Evolutionary conservation across 2,113 vertebrate species (phyloP).

Genomic region (Climacteris rufus): DNA sequence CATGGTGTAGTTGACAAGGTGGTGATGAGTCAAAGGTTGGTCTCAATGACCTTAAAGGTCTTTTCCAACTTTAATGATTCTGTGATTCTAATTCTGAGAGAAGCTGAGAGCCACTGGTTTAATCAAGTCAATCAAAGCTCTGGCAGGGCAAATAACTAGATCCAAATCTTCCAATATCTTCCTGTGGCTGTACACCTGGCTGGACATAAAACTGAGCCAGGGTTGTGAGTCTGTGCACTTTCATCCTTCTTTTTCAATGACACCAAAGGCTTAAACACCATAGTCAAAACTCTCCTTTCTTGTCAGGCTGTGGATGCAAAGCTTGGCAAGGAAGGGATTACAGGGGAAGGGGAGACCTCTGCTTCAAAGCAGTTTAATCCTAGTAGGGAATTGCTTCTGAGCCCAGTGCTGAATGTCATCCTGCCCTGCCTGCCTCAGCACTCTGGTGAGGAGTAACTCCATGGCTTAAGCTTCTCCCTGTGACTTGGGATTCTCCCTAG

Average conservation of each 20-base stretch:
- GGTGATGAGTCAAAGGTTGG: background rate
- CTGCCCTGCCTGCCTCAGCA: background rate
- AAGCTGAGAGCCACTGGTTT: background rate
- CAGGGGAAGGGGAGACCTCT: background rate
- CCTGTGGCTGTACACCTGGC: background rate
- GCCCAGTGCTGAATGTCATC: background rate
- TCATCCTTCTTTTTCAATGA: background rate
- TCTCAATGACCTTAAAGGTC: no score
- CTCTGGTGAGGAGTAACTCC: background rate
- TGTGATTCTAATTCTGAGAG: background rate
- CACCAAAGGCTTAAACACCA: background rate
- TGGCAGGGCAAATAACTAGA: background rate
- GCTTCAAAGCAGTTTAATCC: conserved; percentile 32
- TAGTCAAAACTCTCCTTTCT: background rate
- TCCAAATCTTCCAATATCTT: background rate
- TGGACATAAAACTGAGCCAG: background rate
- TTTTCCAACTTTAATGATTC: background rate
- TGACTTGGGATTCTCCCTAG: background rate
- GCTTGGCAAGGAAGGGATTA: background rate
- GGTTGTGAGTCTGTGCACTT: background rate
- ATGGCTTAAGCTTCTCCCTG: background rate
- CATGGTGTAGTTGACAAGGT: background rate
- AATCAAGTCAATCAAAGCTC: background rate
- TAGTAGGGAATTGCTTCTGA: background rate
- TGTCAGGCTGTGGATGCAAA: background rate